Evolutionary conservation across 2,888 invertebrate species (phyloP), one percentile per base, ranked within the genome.

Genomic region (Morinoia aosen): DNA sequence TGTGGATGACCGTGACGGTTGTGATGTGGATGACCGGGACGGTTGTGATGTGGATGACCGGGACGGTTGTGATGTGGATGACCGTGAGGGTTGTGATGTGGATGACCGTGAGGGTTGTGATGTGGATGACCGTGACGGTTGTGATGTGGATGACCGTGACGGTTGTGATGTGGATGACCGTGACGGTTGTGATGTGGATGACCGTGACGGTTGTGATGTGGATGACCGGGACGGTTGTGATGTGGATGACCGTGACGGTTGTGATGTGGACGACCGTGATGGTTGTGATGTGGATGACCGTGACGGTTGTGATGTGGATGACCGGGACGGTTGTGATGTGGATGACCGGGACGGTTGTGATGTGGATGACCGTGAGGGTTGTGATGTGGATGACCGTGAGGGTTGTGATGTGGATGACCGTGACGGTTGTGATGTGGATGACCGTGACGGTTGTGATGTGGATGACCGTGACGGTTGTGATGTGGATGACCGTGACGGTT

Each of bases 41-140:
- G n/a, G n/a, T n/a, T n/a, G n/a, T 91, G n/a, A 48, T 91, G 19
- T n/a, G n/a, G n/a, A n/a, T n/a, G n/a, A n/a, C n/a, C n/a, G 91
- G 12, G 91, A n/a, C n/a, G n/a, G 91, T 91, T 2, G 91, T 91
- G 91, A n/a, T 91, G 91, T 19, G 12, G 91, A 48, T 91, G 91
- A 11, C 48, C 11, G 25, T 91, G n/a, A 48, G n/a, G n/a, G n/a
- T n/a, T n/a, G n/a, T 91, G 19, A 48, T 91, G 91, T 91, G 91
- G 91, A 5, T 91, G 0, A 11, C 19, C 40, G 91, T 91, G 91
- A n/a, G n/a, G 11, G 33, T 91, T 14, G n/a, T n/a, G 19, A n/a
- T 0, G 14, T 4, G 4, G n/a, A 48, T 48, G 48, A 48, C 5
- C 2, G 48, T 48, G 48, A 5, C n/a, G n/a, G n/a, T n/a, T n/a